These are phyloP conservation scores for Gavialis gangeticus DNA, from an alignment of 2,113 vertebrate genomes.

Conservation along the genomic window DNA sequence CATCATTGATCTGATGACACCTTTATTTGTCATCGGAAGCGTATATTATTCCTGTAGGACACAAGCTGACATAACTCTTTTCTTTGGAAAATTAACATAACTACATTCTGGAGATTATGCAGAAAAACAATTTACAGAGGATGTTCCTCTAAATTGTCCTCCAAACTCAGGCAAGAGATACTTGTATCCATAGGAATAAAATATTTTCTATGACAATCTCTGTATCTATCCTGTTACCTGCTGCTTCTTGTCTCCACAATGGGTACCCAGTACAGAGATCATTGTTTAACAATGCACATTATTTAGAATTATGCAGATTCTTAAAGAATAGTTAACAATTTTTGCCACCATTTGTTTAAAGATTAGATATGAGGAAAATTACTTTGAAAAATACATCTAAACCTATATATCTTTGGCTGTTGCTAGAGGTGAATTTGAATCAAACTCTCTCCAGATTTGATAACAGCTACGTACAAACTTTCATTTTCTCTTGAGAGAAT, in stretches of 20 bases:
- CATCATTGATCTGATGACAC: background rate
- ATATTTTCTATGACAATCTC: background rate
- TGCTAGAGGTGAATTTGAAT: background rate
- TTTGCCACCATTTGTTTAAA: background rate
- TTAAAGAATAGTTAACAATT: background rate
- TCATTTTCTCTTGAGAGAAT: no score
- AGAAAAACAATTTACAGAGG: background rate
- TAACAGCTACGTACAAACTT: background rate
- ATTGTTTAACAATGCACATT: background rate
- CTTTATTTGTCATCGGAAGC: background rate
- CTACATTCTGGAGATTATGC: background rate
- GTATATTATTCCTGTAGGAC: no score
- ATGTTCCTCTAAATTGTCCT: background rate
- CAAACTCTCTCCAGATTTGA: background rate
- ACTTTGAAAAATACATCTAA: background rate
- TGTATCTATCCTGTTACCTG: background rate
- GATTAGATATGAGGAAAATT: background rate
- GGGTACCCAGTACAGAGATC: background rate
- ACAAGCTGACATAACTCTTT: no score
- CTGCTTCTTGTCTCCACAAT: background rate
- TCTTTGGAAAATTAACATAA: background rate
- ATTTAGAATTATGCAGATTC: rapidly evolving
- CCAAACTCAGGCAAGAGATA: background rate
- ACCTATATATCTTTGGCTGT: background rate
- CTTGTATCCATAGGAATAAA: background rate